Evolutionary conservation across 2,888 invertebrate genomes (phyloP), one percentile per base, ranked within the genome.

Genomic region (Punctoribates punctum): DNA sequence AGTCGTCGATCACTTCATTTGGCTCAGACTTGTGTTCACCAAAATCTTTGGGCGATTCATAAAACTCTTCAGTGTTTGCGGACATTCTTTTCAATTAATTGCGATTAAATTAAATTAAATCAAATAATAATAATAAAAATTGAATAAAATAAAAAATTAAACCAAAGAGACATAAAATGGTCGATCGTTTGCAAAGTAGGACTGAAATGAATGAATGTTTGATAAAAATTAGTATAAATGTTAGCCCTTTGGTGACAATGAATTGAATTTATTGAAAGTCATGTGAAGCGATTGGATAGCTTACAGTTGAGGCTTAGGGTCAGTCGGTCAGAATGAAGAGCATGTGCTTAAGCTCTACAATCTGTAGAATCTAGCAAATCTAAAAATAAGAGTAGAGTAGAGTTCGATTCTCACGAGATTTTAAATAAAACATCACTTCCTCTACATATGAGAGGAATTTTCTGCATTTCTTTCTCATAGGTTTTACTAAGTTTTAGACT

Each of bases 291-390:
- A 62, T 62, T 62, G 62, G 62, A 25, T 27, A 29, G 25, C 27
- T 27, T 25, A 62, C 25, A 62, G n/a, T 5, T 62, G 1, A 62
- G 27, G 15, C 25, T 62, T 62, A 62, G 62, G 62, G 62, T 62
- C 62, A 62, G 62, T 62, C 62, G 62, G 62, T 62, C 62, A 27
- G 29, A 62, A 27, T 29, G 62, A 23, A 62, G 29, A 62, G n/a
- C 62, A 27, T 15, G 25, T 29, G 25, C 62, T 29, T 62, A 62
- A 60, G 57, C 57, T n/a, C 15, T 48, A 13, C n/a, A 20, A 51
- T 51, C 20, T 51, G 51, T 48, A 13, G 2, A 20, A 51, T 51
- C 20, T 51, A 20, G 51, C 5, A 51, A 51, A 20, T 6, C 20
- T n/a, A n/a, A 51, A 51, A 51, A 51, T 51, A 51, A n/a, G 51